Evolutionary conservation across 2,113 vertebrate genomes (phyloP).

Genomic region (Labeo catla): DNA sequence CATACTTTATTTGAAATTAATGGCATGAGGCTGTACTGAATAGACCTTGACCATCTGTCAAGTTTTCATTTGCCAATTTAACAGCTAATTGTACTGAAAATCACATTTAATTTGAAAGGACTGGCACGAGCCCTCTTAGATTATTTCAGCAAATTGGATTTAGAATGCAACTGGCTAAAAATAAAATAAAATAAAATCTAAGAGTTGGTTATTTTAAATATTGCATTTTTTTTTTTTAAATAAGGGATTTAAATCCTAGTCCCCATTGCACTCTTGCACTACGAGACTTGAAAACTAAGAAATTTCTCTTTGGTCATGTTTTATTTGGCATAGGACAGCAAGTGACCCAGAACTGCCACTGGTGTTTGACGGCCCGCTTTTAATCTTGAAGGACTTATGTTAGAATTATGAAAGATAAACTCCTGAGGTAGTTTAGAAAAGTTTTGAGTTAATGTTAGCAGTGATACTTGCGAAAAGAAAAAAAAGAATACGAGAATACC

Average conservation of each 20-base stretch:
- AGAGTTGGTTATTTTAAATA: neutral
- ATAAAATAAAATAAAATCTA: neutral
- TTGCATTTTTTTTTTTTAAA: neutral
- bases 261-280: neutral
- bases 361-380: neutral
- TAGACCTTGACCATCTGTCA: conserved; percentile 60
- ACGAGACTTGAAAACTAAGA: neutral
- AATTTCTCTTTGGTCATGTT: neutral
- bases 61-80: conserved; percentile 63
- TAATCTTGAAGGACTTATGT: conserved; percentile 63
- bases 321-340: neutral
- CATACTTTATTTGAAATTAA: conserved; percentile 54
- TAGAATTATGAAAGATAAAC: conserved; percentile 66
- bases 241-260: neutral
- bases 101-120: conserved; percentile 26
- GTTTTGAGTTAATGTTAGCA: conserved; percentile 68
- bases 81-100: conserved; percentile 61
- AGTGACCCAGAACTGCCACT: conserved; percentile 29
- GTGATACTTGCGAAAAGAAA: conserved; percentile 57
- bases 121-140: neutral
- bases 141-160: neutral
- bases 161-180: neutral
- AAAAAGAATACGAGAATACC: conserved; percentile 60
- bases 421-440: conserved; percentile 61
- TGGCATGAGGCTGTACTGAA: conserved; percentile 38